These are phyloP conservation scores for Rhinogobius similis DNA, from an alignment of 2,113 vertebrate genomes.

Conservation along the genomic window DNA sequence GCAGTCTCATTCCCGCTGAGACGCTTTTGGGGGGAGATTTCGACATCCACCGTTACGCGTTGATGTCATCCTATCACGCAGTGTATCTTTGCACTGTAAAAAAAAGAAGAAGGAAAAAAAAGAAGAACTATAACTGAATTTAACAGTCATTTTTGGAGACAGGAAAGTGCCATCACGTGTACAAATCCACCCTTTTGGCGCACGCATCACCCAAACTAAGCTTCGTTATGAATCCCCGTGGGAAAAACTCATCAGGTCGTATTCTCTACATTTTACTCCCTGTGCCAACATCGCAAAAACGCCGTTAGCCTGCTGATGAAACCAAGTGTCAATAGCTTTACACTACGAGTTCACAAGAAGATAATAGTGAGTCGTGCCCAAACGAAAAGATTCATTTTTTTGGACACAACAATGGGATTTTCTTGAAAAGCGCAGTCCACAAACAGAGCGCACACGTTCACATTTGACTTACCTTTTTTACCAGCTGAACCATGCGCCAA, in stretches of 20 bases:
- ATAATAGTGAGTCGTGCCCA: constrained; percentile 21
- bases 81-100: constrained; percentile 25
- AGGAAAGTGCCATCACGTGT: constrained; percentile 17
- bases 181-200: neutral
- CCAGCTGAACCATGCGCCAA: constrained; percentile 61
- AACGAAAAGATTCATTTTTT: neutral
- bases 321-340: constrained; percentile 49
- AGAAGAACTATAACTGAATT: neutral
- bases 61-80: constrained; percentile 39
- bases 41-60: constrained; percentile 34
- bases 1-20: constrained; percentile 43
- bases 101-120: neutral
- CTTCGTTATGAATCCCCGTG: constrained; percentile 26
- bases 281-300: constrained; percentile 15
- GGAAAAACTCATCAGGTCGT: constrained; percentile 21
- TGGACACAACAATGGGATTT: neutral
- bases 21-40: constrained; percentile 18
- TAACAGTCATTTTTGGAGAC: neutral
- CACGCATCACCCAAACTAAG: constrained; percentile 26
- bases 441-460: neutral
- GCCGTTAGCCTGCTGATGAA: constrained; percentile 58
- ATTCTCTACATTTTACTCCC: constrained; percentile 15
- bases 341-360: constrained; percentile 31
- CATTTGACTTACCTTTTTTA: constrained; percentile 64
- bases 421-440: neutral